Evolutionary conservation across 2,113 vertebrate species (phyloP), one percentile per base, ranked within the genome.

Genomic region (Phyllostomus discolor): DNA sequence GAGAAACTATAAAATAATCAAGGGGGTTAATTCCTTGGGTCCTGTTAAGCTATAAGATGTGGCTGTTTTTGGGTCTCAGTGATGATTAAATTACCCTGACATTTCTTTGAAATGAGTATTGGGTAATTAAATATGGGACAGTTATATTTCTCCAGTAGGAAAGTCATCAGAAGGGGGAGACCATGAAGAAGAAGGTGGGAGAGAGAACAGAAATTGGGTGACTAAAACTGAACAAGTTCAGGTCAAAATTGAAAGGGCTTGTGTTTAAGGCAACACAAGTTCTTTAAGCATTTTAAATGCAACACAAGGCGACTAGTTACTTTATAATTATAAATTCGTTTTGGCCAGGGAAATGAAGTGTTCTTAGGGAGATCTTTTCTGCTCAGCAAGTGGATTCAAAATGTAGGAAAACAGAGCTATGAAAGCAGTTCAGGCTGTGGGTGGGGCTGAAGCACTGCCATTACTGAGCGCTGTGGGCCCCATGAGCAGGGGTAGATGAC

Each of bases 301-400:
- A 97, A 97, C 94, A 92, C 94, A 84, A 31, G 59, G 54, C 24
- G 97, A 94, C 73, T 92, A 88, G 75, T 94, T 97, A 89, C 81
- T 97, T 94, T 93, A 91, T 96, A 98, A 98, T 98, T 98, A 98
- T 95, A 97, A 98, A 97, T 95, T 95, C 59, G 1, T n/a, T 96
- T 97, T 98, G 95, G 80, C 91, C 28, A 43, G 92, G 98, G 96
- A 98, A 98, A 97, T 98, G 96, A 96, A 98, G 85, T 94, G 73
- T 94, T 98, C 22, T 98, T 82, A 97, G 54, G 95, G 95, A 89
- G 35, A 97, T 97, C 89, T 97, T 97, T 95, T 98, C 80, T 80
- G 93, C 96, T 97, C 80, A 96, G 98, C 97, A 94, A 94, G 78
- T 95, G 93, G 67, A 97, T 94, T 97, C 95, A 94, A 88, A 98